Conservation (phyloP, 1,140 invertebrate genomes). For the Nephila pilipes region DNA sequence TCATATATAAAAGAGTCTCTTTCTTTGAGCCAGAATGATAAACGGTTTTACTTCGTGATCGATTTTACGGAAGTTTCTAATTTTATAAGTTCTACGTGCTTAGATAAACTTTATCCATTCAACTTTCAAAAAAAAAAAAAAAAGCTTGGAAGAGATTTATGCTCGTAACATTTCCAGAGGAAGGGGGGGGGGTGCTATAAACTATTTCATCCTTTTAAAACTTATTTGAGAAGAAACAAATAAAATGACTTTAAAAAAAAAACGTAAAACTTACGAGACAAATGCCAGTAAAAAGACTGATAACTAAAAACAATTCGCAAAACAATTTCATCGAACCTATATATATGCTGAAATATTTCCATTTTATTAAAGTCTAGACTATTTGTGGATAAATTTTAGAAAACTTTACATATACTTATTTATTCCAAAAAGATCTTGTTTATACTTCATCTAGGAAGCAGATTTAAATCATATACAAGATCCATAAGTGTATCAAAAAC, state of each 20-base stretch:
- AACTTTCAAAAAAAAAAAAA: neutral
- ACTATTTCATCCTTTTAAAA: constrained; percentile 4
- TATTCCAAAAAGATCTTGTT: no score
- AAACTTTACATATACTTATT: no score
- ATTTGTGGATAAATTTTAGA: no score
- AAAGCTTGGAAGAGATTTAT: neutral
- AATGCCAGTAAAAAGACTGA: no score
- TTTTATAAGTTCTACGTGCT: constrained; percentile 18
- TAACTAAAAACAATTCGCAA: no score
- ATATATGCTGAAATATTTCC: no score
- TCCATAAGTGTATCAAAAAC: no score
- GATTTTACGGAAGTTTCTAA: constrained; percentile 23
- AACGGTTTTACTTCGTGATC: constrained; percentile 9
- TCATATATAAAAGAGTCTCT: neutral
- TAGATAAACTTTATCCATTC: neutral
- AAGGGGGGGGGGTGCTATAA: neutral
- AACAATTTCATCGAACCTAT: no score
- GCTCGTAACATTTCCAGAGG: neutral
- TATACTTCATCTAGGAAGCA: no score
- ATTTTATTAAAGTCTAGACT: no score
- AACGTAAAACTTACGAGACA: neutral
- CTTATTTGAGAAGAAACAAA: neutral
- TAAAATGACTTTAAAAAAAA: neutral
- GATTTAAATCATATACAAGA: no score
- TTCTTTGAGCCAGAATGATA: neutral